Percentiles rank a stretch among this genome's conserved stretches.
phyloP scores from a whole-genome alignment of 2,113 vertebrate species.

The Scophthalmus maximus region DNA sequence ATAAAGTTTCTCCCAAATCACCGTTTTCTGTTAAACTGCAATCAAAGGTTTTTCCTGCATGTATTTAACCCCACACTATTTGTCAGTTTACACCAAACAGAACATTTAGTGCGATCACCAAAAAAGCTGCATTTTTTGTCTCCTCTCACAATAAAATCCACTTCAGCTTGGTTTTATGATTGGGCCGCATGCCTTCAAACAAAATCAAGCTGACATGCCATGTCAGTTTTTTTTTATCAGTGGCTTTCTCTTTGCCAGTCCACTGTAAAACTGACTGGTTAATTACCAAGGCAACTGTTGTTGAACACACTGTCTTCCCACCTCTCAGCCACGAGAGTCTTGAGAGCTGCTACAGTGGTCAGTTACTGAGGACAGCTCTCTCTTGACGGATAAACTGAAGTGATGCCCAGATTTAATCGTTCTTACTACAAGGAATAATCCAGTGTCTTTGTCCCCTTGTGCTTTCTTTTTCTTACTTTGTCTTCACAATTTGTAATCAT shows the following conservation, averaged over 20 bases:
- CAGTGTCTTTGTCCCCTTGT: no score
- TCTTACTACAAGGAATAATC: background rate
- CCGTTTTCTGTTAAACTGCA: no score
- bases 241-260: constrained; percentile 35
- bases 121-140: background rate
- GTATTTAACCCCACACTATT: no score
- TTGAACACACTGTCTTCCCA: constrained; percentile 36
- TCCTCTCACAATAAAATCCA: background rate
- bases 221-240: constrained; percentile 27
- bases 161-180: background rate
- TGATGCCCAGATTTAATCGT: constrained; percentile 13
- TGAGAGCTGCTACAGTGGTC: constrained; percentile 14
- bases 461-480: background rate
- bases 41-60: no score
- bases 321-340: constrained; percentile 35
- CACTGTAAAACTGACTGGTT: constrained; percentile 52
- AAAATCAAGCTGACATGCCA: constrained; percentile 37
- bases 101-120: no score
- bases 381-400: no score
- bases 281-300: constrained; percentile 50
- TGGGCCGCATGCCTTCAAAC: constrained; percentile 49
- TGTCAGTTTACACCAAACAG: no score
- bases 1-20: no score
- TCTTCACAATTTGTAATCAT: no score
- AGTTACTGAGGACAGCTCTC: background rate